phyloP scores from a whole-genome alignment of 2,797 vertebrate species.

The Pelodytes ibericus region DNA sequence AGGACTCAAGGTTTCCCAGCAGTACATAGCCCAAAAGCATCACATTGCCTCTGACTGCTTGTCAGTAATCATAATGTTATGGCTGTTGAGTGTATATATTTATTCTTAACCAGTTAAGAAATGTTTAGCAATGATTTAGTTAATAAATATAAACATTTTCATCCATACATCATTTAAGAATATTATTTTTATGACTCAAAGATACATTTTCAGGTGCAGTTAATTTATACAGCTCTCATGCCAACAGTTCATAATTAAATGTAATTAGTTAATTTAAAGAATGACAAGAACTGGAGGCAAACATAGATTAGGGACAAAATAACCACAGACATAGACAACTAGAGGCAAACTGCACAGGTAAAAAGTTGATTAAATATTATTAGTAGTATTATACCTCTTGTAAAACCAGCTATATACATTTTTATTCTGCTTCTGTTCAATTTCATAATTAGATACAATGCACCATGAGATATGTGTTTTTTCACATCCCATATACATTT shows the following conservation, averaged over 20 bases:
- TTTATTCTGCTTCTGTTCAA: not conserved
- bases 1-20: too few relatives aligned
- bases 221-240: conserved; percentile 13
- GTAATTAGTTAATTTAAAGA: conserved; percentile 10
- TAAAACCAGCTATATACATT: not conserved
- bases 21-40: too few relatives aligned
- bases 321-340: not conserved
- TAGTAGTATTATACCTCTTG: not conserved
- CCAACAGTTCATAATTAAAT: conserved; percentile 24
- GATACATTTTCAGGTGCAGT: not conserved
- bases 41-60: too few relatives aligned
- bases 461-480: too few relatives aligned
- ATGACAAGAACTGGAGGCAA: conserved; percentile 2
- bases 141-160: too few relatives aligned
- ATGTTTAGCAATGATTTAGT: too few relatives aligned
- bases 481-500: too few relatives aligned
- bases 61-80: too few relatives aligned
- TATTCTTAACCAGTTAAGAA: too few relatives aligned
- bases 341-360: not conserved
- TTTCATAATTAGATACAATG: too few relatives aligned
- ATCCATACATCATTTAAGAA: not conserved
- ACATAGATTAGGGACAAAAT: conserved; percentile 8
- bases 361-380: not conserved
- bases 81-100: too few relatives aligned
- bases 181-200: not conserved